Evolutionary conservation across 2,113 vertebrate species (phyloP), one percentile per base, ranked within the genome.

Genomic region (Cyanocitta stelleri): DNA sequence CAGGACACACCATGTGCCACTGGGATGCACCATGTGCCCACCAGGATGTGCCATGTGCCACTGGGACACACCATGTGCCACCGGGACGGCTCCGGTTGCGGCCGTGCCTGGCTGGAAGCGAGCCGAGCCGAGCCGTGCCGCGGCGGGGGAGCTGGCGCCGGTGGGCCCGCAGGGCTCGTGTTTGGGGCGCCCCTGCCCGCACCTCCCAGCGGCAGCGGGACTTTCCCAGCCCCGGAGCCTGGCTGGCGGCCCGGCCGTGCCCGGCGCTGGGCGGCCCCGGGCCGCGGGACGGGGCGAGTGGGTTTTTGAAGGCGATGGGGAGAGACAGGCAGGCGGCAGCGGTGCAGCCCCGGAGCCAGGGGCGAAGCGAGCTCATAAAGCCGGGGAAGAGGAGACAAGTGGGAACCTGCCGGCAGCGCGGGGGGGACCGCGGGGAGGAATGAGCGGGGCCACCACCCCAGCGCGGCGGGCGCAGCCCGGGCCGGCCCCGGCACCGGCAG

Each of bases 271-370:
- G 93, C 72, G 83, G 94, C 85, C 89, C 89, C 13, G 58, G 62
- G 89, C 83, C 44, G 78, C 56, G 87, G 95, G 95, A 91, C 20
- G 85, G 88, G 95, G 85, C 41, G 79, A 94, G 87, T 83, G 94
- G 92, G 87, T 94, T 95, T 96, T 91, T 95, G 95, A 95, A 91
- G 96, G 90, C 64, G 87, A 95, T 87, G 88, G 92, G 90, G 90
- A 89, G 92, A 95, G 96, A 96, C 94, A 96, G 90, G 96, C 96
- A 95, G 96, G 92, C 96, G 96, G 87, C 94, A 91, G 92, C 68
- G 94, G 93, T 77, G 91, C 80, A 89, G 92, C 72, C 72, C 94
- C 68, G 35, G 92, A 96, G 95, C 95, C 90, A 89, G 94, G 90
- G 95, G 94, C 95, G 46, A 84, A 95, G 95, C 44, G 90, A 91